phyloP scores from a whole-genome alignment of 2,888 invertebrate species.

The Papilio gigon region DNA sequence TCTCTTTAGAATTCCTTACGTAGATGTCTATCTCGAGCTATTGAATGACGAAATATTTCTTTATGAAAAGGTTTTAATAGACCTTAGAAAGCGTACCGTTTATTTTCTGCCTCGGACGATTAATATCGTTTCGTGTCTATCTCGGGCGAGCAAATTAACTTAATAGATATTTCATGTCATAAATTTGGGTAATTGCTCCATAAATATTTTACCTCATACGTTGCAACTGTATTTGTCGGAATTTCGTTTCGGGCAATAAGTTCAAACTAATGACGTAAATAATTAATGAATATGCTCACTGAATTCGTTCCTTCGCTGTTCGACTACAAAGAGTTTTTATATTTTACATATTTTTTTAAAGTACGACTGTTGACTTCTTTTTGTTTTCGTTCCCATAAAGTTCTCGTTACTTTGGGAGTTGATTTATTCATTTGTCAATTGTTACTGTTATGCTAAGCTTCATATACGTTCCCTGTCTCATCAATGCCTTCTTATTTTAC shows the following conservation, averaged over 20 bases:
- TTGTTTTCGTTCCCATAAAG: not conserved
- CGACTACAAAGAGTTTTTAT: not conserved
- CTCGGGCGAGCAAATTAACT: conserved; percentile 42
- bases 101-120: conserved; percentile 16
- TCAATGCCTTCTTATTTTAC: no score
- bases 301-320: not conserved
- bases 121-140: conserved; percentile 20
- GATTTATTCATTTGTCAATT: no score
- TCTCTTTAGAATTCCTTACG: conserved; percentile 36
- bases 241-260: conserved; percentile 53
- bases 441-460: no score
- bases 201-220: conserved; percentile 56
- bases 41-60: conserved; percentile 5
- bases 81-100: conserved; percentile 3
- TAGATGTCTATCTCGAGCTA: conserved; percentile 17
- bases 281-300: conserved; percentile 45
- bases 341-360: conserved; percentile 4
- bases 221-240: conserved; percentile 48
- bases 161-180: conserved; percentile 52
- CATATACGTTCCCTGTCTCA: no score
- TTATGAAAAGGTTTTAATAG: conserved; percentile 11
- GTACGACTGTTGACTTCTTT: not conserved
- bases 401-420: no score
- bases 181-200: conserved; percentile 57
- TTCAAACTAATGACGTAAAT: conserved; percentile 51